These are phyloP conservation scores for Melanostigma gelatinosum DNA, from an alignment of 2,113 vertebrate species.

Conservation along the genomic window DNA sequence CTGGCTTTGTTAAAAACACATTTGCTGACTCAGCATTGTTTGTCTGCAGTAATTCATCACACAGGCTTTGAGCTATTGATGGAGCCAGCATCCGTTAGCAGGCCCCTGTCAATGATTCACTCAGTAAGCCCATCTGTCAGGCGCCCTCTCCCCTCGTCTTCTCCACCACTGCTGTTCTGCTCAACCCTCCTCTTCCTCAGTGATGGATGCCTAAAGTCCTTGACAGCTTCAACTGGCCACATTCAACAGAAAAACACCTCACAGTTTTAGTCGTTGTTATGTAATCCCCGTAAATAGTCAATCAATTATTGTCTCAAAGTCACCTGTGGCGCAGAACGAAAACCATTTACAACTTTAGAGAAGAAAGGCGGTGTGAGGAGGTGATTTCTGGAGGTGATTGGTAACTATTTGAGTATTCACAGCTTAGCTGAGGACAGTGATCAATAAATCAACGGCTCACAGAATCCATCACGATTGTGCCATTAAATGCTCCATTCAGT, in stretches of 20 bases:
- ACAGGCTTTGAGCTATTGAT: slow-evolving; percentile 84
- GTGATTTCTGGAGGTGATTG: slow-evolving; percentile 66
- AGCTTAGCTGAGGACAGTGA: slow-evolving; percentile 65
- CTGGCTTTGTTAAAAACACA: slow-evolving; percentile 83
- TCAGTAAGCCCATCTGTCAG: slow-evolving; percentile 84
- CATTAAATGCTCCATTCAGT: slow-evolving; percentile 74
- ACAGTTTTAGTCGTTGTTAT: slow-evolving; percentile 35
- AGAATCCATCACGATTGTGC: slow-evolving; percentile 75
- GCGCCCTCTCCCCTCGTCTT: slow-evolving; percentile 72
- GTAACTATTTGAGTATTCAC: slow-evolving; percentile 77
- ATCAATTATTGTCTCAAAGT: slow-evolving; percentile 56
- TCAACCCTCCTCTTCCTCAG: slow-evolving; percentile 75
- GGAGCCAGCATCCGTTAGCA: slow-evolving; percentile 82
- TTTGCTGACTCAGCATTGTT: slow-evolving; percentile 85
- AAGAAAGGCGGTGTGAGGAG: slow-evolving; percentile 23
- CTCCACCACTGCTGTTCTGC: slow-evolving; percentile 57
- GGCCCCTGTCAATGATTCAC: slow-evolving; percentile 86
- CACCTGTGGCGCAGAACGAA: slow-evolving; percentile 40
- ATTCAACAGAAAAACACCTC: slow-evolving; percentile 51
- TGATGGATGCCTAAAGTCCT: slow-evolving; percentile 74
- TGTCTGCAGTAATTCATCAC: slow-evolving; percentile 87
- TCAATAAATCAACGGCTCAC: slow-evolving; percentile 74
- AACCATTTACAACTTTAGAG: slow-evolving; percentile 44
- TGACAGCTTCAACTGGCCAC: slow-evolving; percentile 57
- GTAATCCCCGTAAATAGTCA: slow-evolving; percentile 42